phyloP scores from a whole-genome alignment of 2,797 vertebrate genomes.

The Geotrypetes seraphini region DNA sequence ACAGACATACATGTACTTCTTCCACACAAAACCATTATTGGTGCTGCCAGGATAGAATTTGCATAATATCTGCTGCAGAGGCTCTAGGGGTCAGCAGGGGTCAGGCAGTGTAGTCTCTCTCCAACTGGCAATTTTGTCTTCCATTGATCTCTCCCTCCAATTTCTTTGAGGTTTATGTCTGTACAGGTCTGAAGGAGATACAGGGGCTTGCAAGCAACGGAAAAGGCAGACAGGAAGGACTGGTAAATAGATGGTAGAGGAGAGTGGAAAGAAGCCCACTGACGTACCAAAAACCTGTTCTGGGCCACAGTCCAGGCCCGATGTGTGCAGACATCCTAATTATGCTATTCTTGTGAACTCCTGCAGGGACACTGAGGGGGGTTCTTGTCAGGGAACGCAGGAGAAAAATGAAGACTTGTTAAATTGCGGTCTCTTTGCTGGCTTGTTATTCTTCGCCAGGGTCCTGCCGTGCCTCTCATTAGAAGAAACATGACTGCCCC shows the following conservation, averaged over 20 bases:
- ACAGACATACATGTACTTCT: constrained; percentile 12
- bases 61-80: constrained; percentile 66
- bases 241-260: constrained; percentile 26
- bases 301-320: constrained; percentile 25
- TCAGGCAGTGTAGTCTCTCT: constrained; percentile 63
- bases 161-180: constrained; percentile 72
- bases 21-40: constrained; percentile 50
- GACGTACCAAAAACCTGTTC: constrained; percentile 23
- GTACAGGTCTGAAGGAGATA: constrained; percentile 59
- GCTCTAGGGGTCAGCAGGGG: constrained; percentile 60
- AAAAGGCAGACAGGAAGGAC: constrained; percentile 13
- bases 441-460: too few relatives aligned
- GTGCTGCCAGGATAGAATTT: constrained; percentile 65
- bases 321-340: constrained; percentile 38
- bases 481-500: constrained; percentile 1
- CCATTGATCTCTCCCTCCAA: constrained; percentile 73
- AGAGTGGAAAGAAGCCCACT: constrained; percentile 54
- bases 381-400: constrained; percentile 25
- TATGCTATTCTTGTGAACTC: constrained; percentile 42
- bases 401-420: constrained; percentile 32
- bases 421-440: constrained; percentile 23
- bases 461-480: constrained; percentile 10
- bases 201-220: constrained; percentile 51
- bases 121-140: constrained; percentile 74
- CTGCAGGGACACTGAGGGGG: constrained; percentile 19